Percentiles rank a stretch among this genome's conserved stretches.
phyloP scores from a whole-genome alignment of 2,113 vertebrate genomes.

The Zosterops borbonicus region DNA sequence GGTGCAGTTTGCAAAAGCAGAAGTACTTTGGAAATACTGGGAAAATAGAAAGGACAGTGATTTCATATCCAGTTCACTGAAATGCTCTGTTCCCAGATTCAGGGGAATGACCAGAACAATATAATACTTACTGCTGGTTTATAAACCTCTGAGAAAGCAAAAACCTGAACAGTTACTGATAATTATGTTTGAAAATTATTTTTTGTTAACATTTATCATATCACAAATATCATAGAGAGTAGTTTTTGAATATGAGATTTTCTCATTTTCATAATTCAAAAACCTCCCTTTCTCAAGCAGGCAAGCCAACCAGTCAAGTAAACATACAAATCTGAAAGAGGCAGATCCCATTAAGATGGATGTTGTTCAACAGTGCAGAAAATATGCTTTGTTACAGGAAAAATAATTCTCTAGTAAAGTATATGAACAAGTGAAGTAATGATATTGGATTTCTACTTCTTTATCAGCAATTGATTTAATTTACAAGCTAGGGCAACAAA shows the following conservation, averaged over 20 bases:
- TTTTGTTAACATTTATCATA: background rate
- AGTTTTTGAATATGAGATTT: background rate
- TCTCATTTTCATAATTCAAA: slow-evolving; percentile 2
- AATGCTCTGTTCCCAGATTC: background rate
- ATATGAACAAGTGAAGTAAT: background rate
- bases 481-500: background rate
- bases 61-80: background rate
- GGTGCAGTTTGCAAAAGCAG: slow-evolving; percentile 9
- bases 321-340: background rate
- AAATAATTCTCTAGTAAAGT: background rate
- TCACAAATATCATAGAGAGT: background rate
- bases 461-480: background rate
- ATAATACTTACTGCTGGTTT: background rate
- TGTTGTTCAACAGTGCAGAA: slow-evolving; percentile 22
- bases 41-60: background rate
- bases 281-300: background rate
- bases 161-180: background rate
- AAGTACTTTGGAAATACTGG: background rate
- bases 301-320: background rate
- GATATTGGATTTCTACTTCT: background rate
- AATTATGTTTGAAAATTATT: background rate
- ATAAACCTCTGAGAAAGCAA: background rate
- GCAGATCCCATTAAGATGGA: background rate
- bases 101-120: background rate
- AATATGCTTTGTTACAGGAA: slow-evolving; percentile 6